Evolutionary conservation across 2,888 invertebrate species (phyloP), one percentile per base, ranked within the genome.

Genomic region (Dorcus parallelipipedus): DNA sequence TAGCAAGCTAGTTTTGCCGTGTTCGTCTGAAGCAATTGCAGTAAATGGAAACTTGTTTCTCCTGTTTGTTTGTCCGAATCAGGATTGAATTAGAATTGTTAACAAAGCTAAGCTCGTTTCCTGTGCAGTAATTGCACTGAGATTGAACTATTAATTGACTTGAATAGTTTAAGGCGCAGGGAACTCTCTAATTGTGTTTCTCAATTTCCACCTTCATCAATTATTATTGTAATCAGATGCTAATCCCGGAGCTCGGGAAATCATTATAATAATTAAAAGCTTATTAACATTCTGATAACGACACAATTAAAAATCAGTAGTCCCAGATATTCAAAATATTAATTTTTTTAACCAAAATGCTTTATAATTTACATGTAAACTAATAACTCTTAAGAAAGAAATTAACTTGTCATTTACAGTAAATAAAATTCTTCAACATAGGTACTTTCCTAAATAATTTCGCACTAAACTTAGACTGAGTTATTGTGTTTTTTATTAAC

Each of bases 81-180:
- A 9, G 23, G 43, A 64, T 64, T 61, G 58, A 59, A 64, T 62
- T 54, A 51, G 62, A 64, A 64, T 56, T 59, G 58, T 67, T 65
- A 66, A 63, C 65, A 62, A 63, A 63, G 60, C 51, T 57, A 57
- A 66, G 62, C 61, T 58, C 60, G 49, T 53, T 58, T 58, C 55
- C 60, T 55, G 60, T 64, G 61, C 57, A 56, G 64, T 67, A 69
- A 69, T 67, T 69, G 66, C 65, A 64, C 59, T 48, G 65, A 66
- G 64, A 69, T 69, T 69, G 69, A 67, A 69, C 67, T 67, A 67
- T 67, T 69, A 69, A 69, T 69, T 67, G 66, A 66, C 63, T 64
- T 54, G 64, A 66, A 67, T 65, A 65, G 65, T 64, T 64, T 60
- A 63, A 62, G 60, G 39, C 60, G 60, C 60, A 63, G 64, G 60